A percentile compares a stretch with the other conserved stretches of the same genome.
Conservation (phyloP, 2,113 vertebrate species). For the Triplophysa rosa region DNA sequence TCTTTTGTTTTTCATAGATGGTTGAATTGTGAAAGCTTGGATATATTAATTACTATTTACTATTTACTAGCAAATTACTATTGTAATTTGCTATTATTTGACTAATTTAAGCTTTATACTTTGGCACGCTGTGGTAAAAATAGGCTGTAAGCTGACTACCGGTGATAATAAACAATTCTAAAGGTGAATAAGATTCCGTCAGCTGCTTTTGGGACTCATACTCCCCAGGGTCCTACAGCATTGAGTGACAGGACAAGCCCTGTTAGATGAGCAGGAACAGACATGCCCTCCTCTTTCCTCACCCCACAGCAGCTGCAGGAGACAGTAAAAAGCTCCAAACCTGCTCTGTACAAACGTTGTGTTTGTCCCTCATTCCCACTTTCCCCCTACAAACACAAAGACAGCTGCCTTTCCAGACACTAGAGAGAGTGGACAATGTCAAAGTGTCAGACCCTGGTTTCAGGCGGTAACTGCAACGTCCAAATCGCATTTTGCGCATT, state of each 20-base stretch:
- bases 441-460: constrained; percentile 11
- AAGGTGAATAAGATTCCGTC: neutral
- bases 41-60: too few species aligned
- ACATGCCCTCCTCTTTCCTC: constrained; percentile 25
- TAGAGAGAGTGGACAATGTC: constrained; percentile 23
- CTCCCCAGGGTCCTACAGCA: neutral
- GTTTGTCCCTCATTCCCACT: constrained; percentile 33
- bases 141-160: neutral
- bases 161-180: constrained; percentile 3
- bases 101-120: too few species aligned
- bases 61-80: too few species aligned
- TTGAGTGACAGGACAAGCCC: constrained; percentile 28
- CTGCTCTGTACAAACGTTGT: constrained; percentile 12
- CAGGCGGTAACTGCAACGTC: constrained; percentile 17
- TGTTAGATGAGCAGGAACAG: constrained; percentile 33
- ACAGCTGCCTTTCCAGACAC: constrained; percentile 30
- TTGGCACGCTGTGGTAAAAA: neutral
- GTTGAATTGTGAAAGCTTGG: too few species aligned
- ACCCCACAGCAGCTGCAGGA: constrained; percentile 34
- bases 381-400: constrained; percentile 21
- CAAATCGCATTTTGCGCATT: constrained; percentile 58
- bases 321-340: constrained; percentile 16
- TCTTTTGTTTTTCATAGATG: too few species aligned
- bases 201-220: constrained; percentile 18
- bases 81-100: too few species aligned